Conservation (phyloP, 2,797 vertebrate species). For the Corythornis leucogaster region DNA sequence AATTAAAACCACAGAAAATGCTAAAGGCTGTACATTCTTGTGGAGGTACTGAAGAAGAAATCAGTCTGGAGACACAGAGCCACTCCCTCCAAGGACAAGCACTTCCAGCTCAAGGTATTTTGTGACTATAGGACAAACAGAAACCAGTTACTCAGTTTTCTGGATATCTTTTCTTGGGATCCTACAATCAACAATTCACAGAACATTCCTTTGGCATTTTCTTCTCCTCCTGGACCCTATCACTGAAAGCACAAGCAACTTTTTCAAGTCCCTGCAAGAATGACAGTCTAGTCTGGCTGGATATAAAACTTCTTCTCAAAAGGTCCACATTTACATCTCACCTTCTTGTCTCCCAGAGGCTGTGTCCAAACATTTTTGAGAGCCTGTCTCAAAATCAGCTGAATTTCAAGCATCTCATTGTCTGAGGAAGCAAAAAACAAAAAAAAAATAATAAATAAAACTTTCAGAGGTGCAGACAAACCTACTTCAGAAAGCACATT, state of each 20-base stretch:
- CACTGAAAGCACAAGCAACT: not conserved
- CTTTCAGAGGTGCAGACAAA: not conserved
- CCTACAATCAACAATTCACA: not conserved
- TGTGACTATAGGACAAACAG: not conserved
- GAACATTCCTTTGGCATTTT: not conserved
- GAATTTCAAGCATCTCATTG: constrained; percentile 70
- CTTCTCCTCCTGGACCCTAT: not conserved
- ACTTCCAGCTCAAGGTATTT: not conserved
- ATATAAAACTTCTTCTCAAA: not conserved
- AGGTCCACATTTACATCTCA: constrained; percentile 41
- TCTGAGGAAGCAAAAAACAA: constrained; percentile 30
- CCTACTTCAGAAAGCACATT: not conserved
- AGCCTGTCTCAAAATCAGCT: constrained; percentile 74
- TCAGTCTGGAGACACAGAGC: not conserved
- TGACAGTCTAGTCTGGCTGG: not conserved
- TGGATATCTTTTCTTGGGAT: not conserved
- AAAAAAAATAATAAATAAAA: not conserved
- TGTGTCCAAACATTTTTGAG: constrained; percentile 77
- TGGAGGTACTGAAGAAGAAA: not conserved
- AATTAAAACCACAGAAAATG: not conserved
- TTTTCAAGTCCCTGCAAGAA: not conserved
- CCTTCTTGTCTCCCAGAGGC: constrained; percentile 55
- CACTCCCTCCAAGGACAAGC: not conserved
- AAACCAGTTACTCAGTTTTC: not conserved
- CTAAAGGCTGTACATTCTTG: not conserved